Evolutionary conservation across 2,113 vertebrate species (phyloP).

Genomic region (Sinocyclocheilus grahami): DNA sequence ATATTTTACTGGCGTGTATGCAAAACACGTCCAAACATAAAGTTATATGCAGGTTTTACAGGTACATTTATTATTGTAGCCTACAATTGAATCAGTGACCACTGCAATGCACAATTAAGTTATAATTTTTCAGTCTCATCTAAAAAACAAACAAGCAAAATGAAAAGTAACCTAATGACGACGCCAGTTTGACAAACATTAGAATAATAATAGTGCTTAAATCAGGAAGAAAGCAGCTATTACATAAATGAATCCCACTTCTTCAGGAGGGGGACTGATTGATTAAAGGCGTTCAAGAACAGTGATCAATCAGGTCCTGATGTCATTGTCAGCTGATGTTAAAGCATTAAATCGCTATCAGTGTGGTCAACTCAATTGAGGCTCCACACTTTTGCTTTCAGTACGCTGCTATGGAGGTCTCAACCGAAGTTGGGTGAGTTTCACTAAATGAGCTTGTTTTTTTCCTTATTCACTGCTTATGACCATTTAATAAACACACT

Average conservation of each 20-base stretch:
- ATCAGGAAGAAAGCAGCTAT: neutral
- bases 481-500: neutral
- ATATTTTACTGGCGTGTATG: neutral
- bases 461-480: neutral
- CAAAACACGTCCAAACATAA: neutral
- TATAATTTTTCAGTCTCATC: neutral
- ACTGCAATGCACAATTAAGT: neutral
- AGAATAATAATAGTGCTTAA: neutral
- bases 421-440: slow-evolving; percentile 10
- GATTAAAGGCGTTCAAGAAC: neutral
- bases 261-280: neutral
- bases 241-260: neutral
- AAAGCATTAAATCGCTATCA: neutral
- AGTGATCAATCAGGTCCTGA: slow-evolving; percentile 11
- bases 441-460: neutral
- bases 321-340: slow-evolving; percentile 33
- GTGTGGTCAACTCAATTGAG: neutral
- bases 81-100: neutral
- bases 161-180: neutral
- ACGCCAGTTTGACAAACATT: neutral
- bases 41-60: too few species aligned
- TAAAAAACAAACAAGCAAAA: neutral
- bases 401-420: neutral
- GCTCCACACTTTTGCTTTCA: neutral
- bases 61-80: neutral